A percentile compares a stretch with the other conserved stretches of the same genome.
Evolutionary conservation across 2,888 invertebrate species (phyloP).

Genomic region (Thymelicus lineola): DNA sequence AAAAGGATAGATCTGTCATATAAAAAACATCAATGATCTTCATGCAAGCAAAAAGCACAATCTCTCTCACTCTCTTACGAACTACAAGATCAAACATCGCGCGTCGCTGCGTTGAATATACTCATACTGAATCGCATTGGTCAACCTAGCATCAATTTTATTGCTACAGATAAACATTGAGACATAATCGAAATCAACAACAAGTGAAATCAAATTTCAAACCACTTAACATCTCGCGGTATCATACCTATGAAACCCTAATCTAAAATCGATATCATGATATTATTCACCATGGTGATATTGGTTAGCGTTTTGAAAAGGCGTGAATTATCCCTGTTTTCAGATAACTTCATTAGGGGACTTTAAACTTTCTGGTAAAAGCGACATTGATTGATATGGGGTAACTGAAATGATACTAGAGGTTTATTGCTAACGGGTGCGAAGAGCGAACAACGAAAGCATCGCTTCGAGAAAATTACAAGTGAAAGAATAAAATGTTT

Average conservation of each 20-base stretch:
- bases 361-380: slow-evolving; percentile 49
- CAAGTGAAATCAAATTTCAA: neutral
- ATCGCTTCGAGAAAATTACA: neutral
- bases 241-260: slow-evolving; percentile 38
- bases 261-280: slow-evolving; percentile 48
- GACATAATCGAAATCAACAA: neutral
- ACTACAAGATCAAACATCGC: no score
- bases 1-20: no score
- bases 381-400: slow-evolving; percentile 59
- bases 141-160: no score
- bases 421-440: slow-evolving; percentile 16
- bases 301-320: slow-evolving; percentile 20
- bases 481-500: no score
- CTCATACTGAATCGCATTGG: no score
- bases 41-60: no score
- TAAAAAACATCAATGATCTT: no score
- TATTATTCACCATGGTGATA: slow-evolving; percentile 20
- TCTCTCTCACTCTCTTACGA: no score
- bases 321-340: slow-evolving; percentile 44
- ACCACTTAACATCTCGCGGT: neutral
- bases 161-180: no score
- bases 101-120: no score
- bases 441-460: slow-evolving; percentile 44
- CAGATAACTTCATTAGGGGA: slow-evolving; percentile 57
- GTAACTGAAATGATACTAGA: slow-evolving; percentile 28